phyloP scores from a whole-genome alignment of 2,888 invertebrate genomes.

The Molorchus minor region DNA sequence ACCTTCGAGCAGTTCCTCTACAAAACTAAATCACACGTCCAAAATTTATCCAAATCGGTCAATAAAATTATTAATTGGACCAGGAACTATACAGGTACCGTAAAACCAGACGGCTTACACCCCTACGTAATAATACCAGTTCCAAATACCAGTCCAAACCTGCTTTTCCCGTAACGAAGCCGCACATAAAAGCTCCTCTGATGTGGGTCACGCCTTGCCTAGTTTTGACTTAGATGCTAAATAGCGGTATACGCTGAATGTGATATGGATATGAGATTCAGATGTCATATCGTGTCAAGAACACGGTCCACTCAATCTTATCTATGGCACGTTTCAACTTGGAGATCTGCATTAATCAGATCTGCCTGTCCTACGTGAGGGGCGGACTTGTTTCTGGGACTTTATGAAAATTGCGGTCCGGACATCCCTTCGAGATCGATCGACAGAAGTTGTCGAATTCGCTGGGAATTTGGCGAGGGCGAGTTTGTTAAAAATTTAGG shows the following conservation, averaged over 20 bases:
- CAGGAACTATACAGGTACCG: no score
- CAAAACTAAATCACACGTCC: no score
- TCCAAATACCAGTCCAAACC: no score
- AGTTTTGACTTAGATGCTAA: slow-evolving; percentile 9
- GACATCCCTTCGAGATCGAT: neutral
- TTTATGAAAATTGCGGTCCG: neutral
- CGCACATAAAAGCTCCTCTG: slow-evolving; percentile 11
- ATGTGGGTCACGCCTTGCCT: slow-evolving; percentile 7
- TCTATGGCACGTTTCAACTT: neutral
- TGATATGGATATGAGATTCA: slow-evolving; percentile 26
- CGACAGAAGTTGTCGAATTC: neutral
- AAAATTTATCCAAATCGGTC: no score
- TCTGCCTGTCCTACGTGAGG: neutral
- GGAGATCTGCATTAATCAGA: neutral
- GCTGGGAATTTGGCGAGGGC: neutral
- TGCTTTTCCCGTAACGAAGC: neutral
- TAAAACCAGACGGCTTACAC: no score
- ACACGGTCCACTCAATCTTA: slow-evolving; percentile 29
- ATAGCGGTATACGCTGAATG: slow-evolving; percentile 21
- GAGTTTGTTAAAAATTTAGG: neutral
- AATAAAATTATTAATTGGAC: no score
- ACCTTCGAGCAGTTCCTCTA: no score
- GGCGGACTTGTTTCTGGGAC: neutral
- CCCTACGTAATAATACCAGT: no score
- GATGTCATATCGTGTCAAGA: slow-evolving; percentile 25